phyloP scores from a whole-genome alignment of 2,113 vertebrate species.

The Anser brachyrhynchus region DNA sequence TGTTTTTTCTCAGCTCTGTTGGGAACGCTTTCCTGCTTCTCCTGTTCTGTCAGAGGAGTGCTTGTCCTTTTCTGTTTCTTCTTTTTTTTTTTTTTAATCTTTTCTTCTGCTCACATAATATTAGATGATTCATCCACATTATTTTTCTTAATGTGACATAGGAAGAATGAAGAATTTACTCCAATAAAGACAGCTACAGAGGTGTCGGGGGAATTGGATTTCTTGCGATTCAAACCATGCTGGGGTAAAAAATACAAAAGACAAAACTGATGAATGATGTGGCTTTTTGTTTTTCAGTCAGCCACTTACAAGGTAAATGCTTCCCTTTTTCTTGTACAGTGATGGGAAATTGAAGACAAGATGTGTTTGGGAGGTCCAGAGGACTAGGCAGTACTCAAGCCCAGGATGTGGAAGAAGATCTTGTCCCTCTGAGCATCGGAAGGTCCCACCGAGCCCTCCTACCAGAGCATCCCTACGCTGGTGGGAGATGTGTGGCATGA shows the following conservation, averaged over 20 bases:
- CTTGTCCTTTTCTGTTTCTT: neutral
- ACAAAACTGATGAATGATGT: neutral
- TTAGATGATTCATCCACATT: neutral
- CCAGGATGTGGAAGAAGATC: neutral
- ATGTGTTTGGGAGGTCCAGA: neutral
- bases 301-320: neutral
- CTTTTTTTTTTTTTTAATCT: neutral
- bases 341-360: neutral
- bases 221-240: neutral
- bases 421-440: neutral
- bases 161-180: neutral
- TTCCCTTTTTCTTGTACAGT: neutral
- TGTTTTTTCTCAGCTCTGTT: neutral
- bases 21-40: neutral
- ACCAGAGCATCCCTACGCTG: rapidly evolving
- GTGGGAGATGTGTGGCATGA: neutral
- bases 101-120: neutral
- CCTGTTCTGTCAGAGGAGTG: neutral
- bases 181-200: neutral
- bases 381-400: neutral
- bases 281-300: neutral
- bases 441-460: neutral
- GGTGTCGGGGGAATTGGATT: neutral
- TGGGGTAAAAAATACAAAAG: neutral
- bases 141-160: neutral